Conservation (phyloP, 23 tunicate genomes). For the Styela plicata region DNA sequence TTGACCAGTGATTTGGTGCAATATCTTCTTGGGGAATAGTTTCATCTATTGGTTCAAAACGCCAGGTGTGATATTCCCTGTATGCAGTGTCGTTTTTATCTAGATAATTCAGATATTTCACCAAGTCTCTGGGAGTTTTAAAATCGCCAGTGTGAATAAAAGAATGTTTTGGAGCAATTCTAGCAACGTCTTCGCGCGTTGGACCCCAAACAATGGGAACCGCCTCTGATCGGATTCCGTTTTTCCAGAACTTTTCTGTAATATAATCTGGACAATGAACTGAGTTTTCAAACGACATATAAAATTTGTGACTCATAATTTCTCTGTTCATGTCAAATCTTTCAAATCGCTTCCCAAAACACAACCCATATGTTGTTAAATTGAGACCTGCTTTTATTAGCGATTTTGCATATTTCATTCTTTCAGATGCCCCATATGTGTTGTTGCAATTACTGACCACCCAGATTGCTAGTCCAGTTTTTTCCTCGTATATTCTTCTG, state of each 20-base stretch:
- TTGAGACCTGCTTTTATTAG: constrained; percentile 12
- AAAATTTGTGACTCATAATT: neutral
- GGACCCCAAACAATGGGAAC: constrained; percentile 28
- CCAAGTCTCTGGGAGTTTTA: neutral
- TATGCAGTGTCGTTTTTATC: constrained; percentile 22
- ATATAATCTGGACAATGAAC: constrained; percentile 21
- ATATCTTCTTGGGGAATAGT: neutral
- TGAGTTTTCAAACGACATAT: constrained; percentile 19
- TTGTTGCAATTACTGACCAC: constrained; percentile 26
- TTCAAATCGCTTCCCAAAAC: neutral
- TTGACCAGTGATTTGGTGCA: neutral
- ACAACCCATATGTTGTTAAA: neutral
- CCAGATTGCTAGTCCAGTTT: constrained; percentile 5
- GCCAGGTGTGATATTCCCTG: constrained; percentile 14
- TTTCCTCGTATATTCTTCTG: neutral
- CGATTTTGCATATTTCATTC: constrained; percentile 19
- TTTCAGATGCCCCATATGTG: constrained; percentile 17
- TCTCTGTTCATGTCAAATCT: neutral
- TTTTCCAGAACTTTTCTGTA: constrained; percentile 16
- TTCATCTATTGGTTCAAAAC: constrained; percentile 5
- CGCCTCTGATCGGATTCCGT: constrained; percentile 5
- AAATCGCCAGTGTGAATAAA: constrained; percentile 15
- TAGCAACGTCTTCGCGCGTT: constrained; percentile 3
- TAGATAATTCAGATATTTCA: constrained; percentile 3
- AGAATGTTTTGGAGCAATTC: constrained; percentile 9